A percentile compares a stretch with the other conserved stretches of the same genome.
Conservation (phyloP, 1,140 invertebrate species). For the Nasonia vitripennis region DNA sequence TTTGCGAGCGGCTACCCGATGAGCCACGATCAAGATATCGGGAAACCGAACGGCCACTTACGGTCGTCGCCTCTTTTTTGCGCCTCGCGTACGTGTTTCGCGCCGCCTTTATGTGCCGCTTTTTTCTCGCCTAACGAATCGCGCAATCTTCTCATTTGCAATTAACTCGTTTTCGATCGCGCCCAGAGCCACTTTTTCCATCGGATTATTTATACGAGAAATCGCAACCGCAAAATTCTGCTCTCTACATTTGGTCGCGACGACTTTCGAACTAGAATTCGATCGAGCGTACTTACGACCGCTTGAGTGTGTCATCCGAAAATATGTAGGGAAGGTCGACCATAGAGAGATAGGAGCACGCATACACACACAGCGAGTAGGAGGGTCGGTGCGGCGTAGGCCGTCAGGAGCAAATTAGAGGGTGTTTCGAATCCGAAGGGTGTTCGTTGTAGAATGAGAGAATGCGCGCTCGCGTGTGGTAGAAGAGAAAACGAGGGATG, state of each 20-base stretch:
- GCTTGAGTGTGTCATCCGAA: conserved; percentile 28
- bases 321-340: conserved; percentile 23
- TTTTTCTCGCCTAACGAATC: conserved; percentile 27
- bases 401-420: conserved; percentile 72
- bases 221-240: background rate
- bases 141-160: conserved; percentile 42
- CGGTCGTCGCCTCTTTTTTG: conserved; percentile 12
- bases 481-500: conserved; percentile 63
- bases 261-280: background rate
- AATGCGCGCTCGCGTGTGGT: conserved; percentile 57
- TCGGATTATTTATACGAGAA: background rate
- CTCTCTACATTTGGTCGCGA: too few species aligned
- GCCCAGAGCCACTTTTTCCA: background rate
- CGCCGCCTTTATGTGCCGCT: background rate
- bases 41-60: conserved; percentile 25
- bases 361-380: conserved; percentile 42
- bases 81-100: background rate
- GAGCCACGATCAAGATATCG: conserved; percentile 43
- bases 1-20: background rate
- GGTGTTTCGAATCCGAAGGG: conserved; percentile 68
- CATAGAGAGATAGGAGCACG: conserved; percentile 29
- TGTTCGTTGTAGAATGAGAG: conserved; percentile 62
- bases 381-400: conserved; percentile 56
- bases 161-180: conserved; percentile 35
- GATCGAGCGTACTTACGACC: conserved; percentile 5